Evolutionary conservation across 2,888 invertebrate species (phyloP).

Genomic region (Stenchaetothrips biformis): DNA sequence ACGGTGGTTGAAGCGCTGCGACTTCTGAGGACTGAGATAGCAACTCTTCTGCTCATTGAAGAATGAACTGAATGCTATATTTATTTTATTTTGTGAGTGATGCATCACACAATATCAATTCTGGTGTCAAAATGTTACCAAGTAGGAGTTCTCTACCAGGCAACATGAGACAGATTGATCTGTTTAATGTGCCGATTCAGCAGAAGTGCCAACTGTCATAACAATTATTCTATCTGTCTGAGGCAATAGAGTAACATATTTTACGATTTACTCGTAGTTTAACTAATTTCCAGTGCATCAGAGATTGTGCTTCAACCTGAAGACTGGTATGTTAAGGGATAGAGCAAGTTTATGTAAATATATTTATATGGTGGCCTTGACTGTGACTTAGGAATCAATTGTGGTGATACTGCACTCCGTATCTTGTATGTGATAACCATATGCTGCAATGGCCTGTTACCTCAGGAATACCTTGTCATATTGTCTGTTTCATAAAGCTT

Average conservation of each 20-base stretch:
- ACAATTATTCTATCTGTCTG: neutral
- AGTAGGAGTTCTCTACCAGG: neutral
- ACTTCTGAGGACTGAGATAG: neutral
- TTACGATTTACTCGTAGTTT: neutral
- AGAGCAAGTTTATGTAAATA: neutral
- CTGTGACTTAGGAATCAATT: constrained; percentile 21
- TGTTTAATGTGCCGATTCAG: neutral
- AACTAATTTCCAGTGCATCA: neutral
- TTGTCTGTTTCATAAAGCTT: constrained; percentile 5
- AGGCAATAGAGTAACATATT: neutral
- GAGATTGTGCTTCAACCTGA: neutral
- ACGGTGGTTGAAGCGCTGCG: too few relatives aligned
- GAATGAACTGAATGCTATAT: neutral
- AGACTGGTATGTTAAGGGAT: constrained; percentile 14
- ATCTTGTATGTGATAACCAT: constrained; percentile 16
- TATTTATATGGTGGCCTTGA: constrained; percentile 22
- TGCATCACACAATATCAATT: neutral
- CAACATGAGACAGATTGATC: neutral
- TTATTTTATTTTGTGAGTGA: neutral
- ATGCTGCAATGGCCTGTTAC: constrained; percentile 21
- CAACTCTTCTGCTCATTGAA: neutral
- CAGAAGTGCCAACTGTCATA: constrained; percentile 7
- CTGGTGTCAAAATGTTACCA: constrained; percentile 8
- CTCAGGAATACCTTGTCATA: constrained; percentile 19
- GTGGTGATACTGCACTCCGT: constrained; percentile 16